These are phyloP conservation scores for Leptinotarsa rubiginosa DNA, from an alignment of 2,888 invertebrate species.

Conservation along the genomic window DNA sequence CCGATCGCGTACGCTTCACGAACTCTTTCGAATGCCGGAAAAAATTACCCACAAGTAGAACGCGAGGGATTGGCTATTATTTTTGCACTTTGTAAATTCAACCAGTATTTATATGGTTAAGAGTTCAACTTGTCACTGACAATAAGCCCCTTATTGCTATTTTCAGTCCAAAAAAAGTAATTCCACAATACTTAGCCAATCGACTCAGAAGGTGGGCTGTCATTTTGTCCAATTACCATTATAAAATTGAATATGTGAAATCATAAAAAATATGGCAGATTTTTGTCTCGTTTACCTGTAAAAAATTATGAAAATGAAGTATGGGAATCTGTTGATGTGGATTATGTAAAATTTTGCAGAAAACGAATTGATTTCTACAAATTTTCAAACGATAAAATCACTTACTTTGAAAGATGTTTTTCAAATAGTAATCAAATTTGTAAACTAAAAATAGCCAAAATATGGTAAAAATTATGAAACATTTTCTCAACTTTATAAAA, in stretches of 20 bases:
- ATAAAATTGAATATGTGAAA: constrained; percentile 11
- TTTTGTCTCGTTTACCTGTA: background rate
- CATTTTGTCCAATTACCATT: constrained; percentile 4
- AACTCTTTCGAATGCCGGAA: no score
- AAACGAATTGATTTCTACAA: background rate
- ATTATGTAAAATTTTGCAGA: background rate
- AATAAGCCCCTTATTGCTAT: background rate
- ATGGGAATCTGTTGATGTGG: constrained; percentile 9
- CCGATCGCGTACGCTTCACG: no score
- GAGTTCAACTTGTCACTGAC: background rate
- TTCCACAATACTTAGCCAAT: background rate
- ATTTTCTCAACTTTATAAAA: background rate
- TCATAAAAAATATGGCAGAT: background rate
- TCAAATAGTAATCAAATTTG: background rate
- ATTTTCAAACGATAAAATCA: background rate
- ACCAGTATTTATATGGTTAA: background rate
- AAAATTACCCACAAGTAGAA: no score
- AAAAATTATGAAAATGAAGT: constrained; percentile 2
- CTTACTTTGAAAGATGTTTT: background rate
- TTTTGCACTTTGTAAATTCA: background rate
- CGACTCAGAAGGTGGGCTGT: constrained; percentile 7
- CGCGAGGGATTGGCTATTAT: background rate
- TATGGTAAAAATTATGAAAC: background rate
- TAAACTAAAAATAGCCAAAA: background rate
- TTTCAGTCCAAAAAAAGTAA: background rate